These are phyloP conservation scores for Camponotus pennsylvanicus DNA, from an alignment of 1,140 invertebrate species.

Conservation along the genomic window DNA sequence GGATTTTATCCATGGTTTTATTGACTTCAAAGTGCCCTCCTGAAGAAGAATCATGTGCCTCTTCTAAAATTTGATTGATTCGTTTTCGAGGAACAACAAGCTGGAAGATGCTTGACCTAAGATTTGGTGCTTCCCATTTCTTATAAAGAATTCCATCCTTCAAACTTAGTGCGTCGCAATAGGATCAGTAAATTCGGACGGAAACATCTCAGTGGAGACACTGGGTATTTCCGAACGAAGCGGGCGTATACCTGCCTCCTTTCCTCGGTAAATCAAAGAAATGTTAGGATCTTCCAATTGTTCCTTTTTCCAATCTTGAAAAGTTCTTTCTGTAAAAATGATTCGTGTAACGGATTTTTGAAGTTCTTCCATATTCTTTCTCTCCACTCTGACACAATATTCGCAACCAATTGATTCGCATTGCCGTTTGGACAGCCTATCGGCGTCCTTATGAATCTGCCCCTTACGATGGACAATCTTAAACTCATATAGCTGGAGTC, in stretches of 20 bases:
- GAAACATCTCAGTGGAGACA: no score
- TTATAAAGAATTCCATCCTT: not conserved
- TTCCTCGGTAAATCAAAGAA: not conserved
- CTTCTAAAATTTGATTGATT: not conserved
- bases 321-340: not conserved
- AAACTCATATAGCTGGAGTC: no score
- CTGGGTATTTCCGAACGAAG: not conserved
- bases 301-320: not conserved
- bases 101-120: not conserved
- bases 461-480: no score
- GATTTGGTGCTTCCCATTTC: no score
- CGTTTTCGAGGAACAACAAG: not conserved
- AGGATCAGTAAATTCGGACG: no score
- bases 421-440: no score
- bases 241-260: not conserved
- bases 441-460: no score
- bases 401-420: no score
- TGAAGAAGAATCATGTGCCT: not conserved
- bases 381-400: no score
- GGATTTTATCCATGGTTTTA: not conserved
- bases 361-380: no score
- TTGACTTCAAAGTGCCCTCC: not conserved
- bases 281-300: not conserved
- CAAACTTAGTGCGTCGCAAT: no score
- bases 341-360: no score